phyloP scores from a whole-genome alignment of 1,140 invertebrate genomes.

The Panagrolaimus sp. region DNA sequence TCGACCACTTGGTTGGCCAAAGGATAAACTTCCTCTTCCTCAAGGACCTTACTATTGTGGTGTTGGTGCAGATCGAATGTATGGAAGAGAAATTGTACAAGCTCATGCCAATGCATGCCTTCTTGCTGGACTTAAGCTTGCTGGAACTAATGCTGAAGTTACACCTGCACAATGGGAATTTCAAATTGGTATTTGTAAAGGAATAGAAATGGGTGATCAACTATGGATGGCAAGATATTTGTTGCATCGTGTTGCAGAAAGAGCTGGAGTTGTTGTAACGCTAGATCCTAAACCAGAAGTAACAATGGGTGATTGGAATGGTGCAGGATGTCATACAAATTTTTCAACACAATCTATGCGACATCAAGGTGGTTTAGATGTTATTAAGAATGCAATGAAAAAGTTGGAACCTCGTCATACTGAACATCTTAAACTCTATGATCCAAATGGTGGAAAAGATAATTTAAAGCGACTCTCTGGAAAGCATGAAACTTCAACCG shows the following conservation, averaged over 20 bases:
- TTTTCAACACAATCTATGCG: conserved; percentile 82
- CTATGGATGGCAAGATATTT: conserved; percentile 80
- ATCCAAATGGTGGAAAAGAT: conserved; percentile 73
- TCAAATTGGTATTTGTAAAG: conserved; percentile 62
- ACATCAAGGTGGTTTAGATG: conserved; percentile 63
- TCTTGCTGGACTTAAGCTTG: conserved; percentile 77
- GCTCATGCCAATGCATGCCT: conserved; percentile 71
- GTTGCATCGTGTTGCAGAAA: conserved; percentile 75
- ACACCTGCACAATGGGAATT: conserved; percentile 29
- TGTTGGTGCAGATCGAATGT: conserved; percentile 83
- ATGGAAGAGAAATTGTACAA: conserved; percentile 82
- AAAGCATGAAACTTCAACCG: conserved; percentile 73
- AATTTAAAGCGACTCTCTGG: conserved; percentile 76
- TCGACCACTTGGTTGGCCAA: conserved; percentile 72
- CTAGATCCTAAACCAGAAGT: conserved; percentile 74
- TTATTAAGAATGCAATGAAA: conserved; percentile 36
- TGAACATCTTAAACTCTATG: conserved; percentile 76
- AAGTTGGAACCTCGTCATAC: conserved; percentile 24
- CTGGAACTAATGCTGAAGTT: conserved; percentile 72
- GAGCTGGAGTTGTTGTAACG: conserved; percentile 76
- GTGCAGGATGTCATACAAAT: conserved; percentile 78
- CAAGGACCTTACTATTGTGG: conserved; percentile 79
- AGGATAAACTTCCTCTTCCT: conserved; percentile 81
- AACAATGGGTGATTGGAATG: conserved; percentile 70
- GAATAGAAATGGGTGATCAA: conserved; percentile 76